Evolutionary conservation across 2,113 vertebrate genomes (phyloP), one percentile per base, ranked within the genome.

Genomic region (Mus spicilegus): DNA sequence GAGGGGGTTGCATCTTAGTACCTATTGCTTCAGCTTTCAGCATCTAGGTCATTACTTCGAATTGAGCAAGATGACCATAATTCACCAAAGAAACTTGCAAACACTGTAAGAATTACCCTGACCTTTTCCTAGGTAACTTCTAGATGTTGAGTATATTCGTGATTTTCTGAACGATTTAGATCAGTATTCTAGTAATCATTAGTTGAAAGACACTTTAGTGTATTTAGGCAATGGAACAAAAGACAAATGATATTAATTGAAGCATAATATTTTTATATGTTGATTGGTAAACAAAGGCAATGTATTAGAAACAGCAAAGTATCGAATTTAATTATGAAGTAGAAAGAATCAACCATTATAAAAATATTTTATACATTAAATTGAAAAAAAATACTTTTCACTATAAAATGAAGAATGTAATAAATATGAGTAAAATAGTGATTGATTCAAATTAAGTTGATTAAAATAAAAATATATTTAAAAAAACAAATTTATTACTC

Each of bases 11-110:
- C 24, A 26, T 65, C 24, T 65, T 10, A 65, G 7, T 3, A 6
- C 33, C 39, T 51, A 3, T 9, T 22, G 36, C 61, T 1, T 26
- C 2, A 0, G 26, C 0, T 36, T 28, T 70, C 46, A 61, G 9
- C 33, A 67, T n/a, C 10, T 10, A 39, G 3, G n/a, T 78, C 19
- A 49, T 11, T 19, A 28, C 7, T 67, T 65, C 17, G 22, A 73
- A 80, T 24, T 80, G 20, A 54, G 65, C 30, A 17, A 12, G 2
- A 5, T 46, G 36, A 13, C 65, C 39, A 3, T 39, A 20, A 54
- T 39, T 69, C 9, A 49, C 1, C 30, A 73, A 33, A 85, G 39
- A 54, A 51, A 70, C 14, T 3, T 39, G 30, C 22, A 36, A 85
- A 84, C 24, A 13, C 7, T 54, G 22, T 75, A 69, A 84, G 22